These are phyloP conservation scores for Erebia epiphron DNA, from an alignment of 2,888 invertebrate species.

Conservation along the genomic window DNA sequence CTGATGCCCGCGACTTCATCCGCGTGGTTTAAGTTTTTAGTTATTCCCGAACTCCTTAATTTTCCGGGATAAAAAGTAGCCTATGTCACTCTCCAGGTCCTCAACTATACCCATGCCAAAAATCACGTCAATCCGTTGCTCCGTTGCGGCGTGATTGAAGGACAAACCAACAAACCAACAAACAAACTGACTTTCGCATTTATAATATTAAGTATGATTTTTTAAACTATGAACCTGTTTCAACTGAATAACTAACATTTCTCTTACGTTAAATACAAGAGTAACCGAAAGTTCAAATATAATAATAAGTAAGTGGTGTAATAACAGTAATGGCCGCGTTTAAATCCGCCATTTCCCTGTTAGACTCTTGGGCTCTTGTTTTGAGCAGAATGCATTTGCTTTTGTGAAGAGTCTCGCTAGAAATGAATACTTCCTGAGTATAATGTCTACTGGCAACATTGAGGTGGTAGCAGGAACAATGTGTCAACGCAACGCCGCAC, in stretches of 20 bases:
- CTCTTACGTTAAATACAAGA: conserved; percentile 9
- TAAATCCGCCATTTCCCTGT: conserved; percentile 56
- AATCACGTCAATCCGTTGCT: too few species aligned
- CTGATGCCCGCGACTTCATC: too few species aligned
- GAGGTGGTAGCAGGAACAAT: conserved; percentile 65
- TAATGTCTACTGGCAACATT: conserved; percentile 60
- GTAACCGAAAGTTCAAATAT: conserved; percentile 32
- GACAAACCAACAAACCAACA: too few species aligned
- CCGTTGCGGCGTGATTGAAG: too few species aligned
- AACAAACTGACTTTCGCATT: too few species aligned
- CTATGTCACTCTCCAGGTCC: too few species aligned
- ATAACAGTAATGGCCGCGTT: conserved; percentile 66
- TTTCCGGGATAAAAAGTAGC: too few species aligned
- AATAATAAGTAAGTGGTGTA: conserved; percentile 42
- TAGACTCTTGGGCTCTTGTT: conserved; percentile 47
- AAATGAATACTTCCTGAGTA: conserved; percentile 69
- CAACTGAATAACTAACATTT: not conserved
- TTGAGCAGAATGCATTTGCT: conserved; percentile 70
- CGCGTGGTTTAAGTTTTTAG: too few species aligned
- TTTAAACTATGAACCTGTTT: too few species aligned
- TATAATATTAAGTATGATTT: too few species aligned
- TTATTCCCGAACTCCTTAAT: too few species aligned
- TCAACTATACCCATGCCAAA: too few species aligned
- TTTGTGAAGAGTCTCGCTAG: conserved; percentile 59
- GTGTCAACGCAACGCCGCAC: conserved; percentile 56